A percentile compares a stretch with the other conserved stretches of the same genome.
These are phyloP conservation scores for Hyalella azteca DNA, from an alignment of 2,888 invertebrate species.

Conservation along the genomic window DNA sequence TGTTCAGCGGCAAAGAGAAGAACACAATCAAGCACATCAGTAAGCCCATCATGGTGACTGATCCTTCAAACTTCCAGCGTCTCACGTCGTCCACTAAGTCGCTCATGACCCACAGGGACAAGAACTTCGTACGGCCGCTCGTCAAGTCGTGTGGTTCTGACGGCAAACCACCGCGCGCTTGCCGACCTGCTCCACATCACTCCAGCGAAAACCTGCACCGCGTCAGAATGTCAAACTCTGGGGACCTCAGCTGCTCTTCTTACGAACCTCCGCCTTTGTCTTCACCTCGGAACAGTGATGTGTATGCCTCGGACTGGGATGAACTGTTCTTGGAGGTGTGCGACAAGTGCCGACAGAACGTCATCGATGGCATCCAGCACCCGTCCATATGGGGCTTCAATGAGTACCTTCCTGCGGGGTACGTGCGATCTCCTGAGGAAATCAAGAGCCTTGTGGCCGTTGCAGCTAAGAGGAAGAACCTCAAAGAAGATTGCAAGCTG, in stretches of 20 bases:
- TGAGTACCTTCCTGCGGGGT: slow-evolving; percentile 33
- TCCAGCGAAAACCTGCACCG: slow-evolving; percentile 18
- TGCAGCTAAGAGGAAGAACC: slow-evolving; percentile 41
- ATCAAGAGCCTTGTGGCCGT: slow-evolving; percentile 37
- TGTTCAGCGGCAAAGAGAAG: slow-evolving; percentile 34
- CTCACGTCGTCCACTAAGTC: slow-evolving; percentile 28
- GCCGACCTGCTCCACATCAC: background rate
- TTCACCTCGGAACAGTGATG: background rate
- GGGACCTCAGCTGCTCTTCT: background rate
- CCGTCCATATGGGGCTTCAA: slow-evolving; percentile 52
- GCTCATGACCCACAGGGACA: slow-evolving; percentile 25
- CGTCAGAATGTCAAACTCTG: slow-evolving; percentile 10
- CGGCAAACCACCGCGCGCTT: slow-evolving; percentile 18
- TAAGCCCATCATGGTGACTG: slow-evolving; percentile 24
- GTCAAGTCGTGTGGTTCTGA: background rate
- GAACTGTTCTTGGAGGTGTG: slow-evolving; percentile 52
- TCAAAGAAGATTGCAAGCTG: slow-evolving; percentile 55
- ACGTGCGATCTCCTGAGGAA: slow-evolving; percentile 43
- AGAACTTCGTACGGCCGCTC: background rate
- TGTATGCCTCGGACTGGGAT: background rate
- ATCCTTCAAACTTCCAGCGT: slow-evolving; percentile 7
- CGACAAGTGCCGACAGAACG: slow-evolving; percentile 53
- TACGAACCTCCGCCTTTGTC: background rate
- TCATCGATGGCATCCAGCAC: slow-evolving; percentile 56
- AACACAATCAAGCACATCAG: slow-evolving; percentile 32